Base-by-base conservation (phyloP, 2,888 invertebrate species). In the Rhagophthalmus giganteus region DNA sequence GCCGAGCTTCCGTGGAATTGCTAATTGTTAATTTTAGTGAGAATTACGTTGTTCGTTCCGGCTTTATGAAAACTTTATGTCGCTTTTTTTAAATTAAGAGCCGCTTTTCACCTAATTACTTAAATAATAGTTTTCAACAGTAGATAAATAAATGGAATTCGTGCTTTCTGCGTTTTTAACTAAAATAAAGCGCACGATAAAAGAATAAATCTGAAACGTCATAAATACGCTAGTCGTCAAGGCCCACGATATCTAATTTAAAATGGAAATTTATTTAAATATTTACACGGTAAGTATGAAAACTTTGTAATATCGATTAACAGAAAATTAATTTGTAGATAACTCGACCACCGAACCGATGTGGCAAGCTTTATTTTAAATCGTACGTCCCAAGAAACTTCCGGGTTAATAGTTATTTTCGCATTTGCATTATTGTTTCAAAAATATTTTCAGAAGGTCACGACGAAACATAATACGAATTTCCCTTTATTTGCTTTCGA, bases 21-120 rank as follows among this genome's bases (percentile, higher is more conserved):
- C 66, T 68, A 70, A 71, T 70, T 71, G 71, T 69, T 70, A 70
- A 67, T 69, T 67, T 62, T 60, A 49, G 59, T 58, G 61, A 57
- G 58, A 65, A 65, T 60, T 63, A 64, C 59, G 63, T 63, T 65
- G 63, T 66, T 66, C 65, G 61, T 64, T 61, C 26, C 55, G 52
- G 53, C 57, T 66, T 69, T 64, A 65, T 59, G 60, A 16, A 12
- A 9, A 2, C 10, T 32, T 11, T 32, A 13, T 32, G 28, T 28
- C 5, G n/a, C 4, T 28, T 28, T 28, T 24, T 4, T 28, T 10
- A 9, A 10, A 28, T 9, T 9, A 28, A 4, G 9, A 2, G 8
- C 40, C 56, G 53, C 45, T 64, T 68, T 67, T 63, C 66, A 65
- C 64, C 59, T 61, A 64, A 67, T 67, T 67, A 65, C 63, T 68